Conservation (phyloP, 37 sponge, comb jelly and placozoan genomes). For the Corticium candelabrum region DNA sequence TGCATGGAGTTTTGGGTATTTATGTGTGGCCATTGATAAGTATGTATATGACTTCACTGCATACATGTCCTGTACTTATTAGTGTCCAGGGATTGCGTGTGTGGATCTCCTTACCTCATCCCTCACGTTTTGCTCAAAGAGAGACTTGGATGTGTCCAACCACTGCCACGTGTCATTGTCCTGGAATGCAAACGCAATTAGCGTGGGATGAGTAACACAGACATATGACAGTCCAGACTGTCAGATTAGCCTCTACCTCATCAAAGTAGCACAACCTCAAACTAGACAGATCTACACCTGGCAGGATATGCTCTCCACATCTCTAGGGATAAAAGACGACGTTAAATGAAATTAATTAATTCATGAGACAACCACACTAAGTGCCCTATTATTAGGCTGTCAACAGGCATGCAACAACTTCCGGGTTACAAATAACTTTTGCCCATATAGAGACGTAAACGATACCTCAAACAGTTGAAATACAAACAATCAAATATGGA, state of each 20-base stretch:
- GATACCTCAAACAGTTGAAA: no score
- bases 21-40: not conserved
- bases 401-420: no score
- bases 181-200: not conserved
- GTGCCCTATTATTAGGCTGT: no score
- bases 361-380: no score
- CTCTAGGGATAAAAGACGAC: not conserved
- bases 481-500: no score
- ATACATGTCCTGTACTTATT: not conserved
- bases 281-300: not conserved
- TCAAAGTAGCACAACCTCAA: not conserved
- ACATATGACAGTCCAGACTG: no score
- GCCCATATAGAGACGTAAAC: no score
- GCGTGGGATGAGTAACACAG: no score
- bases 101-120: not conserved
- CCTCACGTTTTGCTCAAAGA: not conserved
- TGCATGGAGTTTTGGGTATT: no score
- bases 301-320: not conserved
- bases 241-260: no score
- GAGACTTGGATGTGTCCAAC: not conserved
- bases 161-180: slow-evolving; percentile 9
- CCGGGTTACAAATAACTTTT: no score
- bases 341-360: no score
- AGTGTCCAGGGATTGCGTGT: not conserved
- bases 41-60: not conserved